Evolutionary conservation across 1,140 invertebrate species (phyloP).

Genomic region (Ceratosolen fusciceps): DNA sequence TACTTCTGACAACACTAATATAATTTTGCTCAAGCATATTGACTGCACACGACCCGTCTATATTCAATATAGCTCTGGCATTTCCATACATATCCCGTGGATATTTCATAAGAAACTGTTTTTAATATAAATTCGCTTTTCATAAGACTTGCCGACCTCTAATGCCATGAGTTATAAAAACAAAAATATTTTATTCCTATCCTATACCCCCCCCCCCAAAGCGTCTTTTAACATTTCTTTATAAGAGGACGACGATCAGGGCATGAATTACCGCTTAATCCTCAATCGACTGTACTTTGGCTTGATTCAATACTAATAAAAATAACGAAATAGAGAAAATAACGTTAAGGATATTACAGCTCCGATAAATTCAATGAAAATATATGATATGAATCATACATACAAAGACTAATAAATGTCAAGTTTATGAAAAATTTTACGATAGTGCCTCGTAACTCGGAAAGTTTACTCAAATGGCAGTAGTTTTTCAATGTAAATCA

Average conservation of each 20-base stretch:
- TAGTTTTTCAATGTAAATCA: conserved; percentile 30
- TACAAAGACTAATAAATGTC: conserved; percentile 16
- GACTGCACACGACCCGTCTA: background rate
- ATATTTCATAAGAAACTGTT: background rate
- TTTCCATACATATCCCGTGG: background rate
- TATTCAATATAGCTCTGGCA: background rate
- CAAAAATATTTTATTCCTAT: too few relatives aligned
- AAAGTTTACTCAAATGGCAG: conserved; percentile 10
- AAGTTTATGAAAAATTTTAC: conserved; percentile 25
- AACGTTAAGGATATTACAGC: background rate
- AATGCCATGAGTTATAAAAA: too few relatives aligned
- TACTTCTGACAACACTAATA: background rate
- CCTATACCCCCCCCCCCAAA: too few relatives aligned
- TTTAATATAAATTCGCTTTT: background rate
- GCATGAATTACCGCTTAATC: too few relatives aligned
- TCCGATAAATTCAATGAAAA: conserved; percentile 12
- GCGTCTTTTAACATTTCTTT: too few relatives aligned
- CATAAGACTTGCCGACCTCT: too few relatives aligned
- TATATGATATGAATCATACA: conserved; percentile 17
- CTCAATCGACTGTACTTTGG: too few relatives aligned
- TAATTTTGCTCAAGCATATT: background rate
- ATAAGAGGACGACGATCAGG: too few relatives aligned
- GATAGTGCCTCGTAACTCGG: conserved; percentile 26
- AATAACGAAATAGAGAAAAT: background rate
- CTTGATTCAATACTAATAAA: background rate